Evolutionary conservation across 2,888 invertebrate genomes (phyloP), one percentile per base, ranked within the genome.

Genomic region (Caenorhabditis wallacei): DNA sequence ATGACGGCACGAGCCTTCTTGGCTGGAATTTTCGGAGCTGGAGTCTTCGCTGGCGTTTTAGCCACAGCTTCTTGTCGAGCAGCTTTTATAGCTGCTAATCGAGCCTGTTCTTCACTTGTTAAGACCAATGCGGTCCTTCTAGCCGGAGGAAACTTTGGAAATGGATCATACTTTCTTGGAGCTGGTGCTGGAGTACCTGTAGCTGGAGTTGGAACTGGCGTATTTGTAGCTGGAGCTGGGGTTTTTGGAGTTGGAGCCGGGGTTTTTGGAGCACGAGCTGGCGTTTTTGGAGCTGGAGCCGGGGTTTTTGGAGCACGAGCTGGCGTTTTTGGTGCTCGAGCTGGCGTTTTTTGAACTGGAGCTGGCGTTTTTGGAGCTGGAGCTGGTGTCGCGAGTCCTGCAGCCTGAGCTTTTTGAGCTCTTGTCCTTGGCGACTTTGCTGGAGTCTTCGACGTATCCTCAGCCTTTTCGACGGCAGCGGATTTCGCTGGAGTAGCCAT

Each of bases 331-430:
- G 63, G 69, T 40, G 70, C 66, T 68, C 72, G 57, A 10, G 72
- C 72, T 22, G 82, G 82, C 18, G 82, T 82, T 37, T 76, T 72
- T 53, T 70, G 63, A 1, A 11, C 46, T 53, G 76, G 63, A 1
- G 43, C 46, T 4, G 46, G 46, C 1, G 46, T 48, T 18, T 48
- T 48, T 13, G 46, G 46, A 1, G 46, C 46, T 18, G 46, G 46
- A 7, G 46, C 46, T 18, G 46, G 46, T 2, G 46, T 48, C 2
- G 46, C 48, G 11, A 37, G 7, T 37, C 61, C 56, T 26, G 57
- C 26, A 57, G 57, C 57, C 1, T n/a, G 24, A 18, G 40, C 46
- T 43, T 46, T 63, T 20, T 46, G 46, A 20, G 46, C 43, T 37
- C 63, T n/a, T 22, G 43, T 40, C 37, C 43, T 63, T 7, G 63